Percentiles rank a stretch among this genome's conserved stretches.
Evolutionary conservation across 1,140 invertebrate species (phyloP).

Genomic region (Listronotus oregonensis): DNA sequence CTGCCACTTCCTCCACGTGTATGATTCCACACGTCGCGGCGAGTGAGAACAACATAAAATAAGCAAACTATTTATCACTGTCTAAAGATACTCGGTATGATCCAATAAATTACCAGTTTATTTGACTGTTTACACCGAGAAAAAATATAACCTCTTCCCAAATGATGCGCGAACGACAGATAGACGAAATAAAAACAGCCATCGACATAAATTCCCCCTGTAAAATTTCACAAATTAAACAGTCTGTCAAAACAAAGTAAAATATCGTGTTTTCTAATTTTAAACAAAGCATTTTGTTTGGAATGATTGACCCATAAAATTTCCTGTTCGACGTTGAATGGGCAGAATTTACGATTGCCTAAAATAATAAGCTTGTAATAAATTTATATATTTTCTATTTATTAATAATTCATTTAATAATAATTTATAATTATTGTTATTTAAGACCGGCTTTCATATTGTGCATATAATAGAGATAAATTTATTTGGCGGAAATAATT

Average conservation of each 20-base stretch:
- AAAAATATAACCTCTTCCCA: conserved; percentile 26
- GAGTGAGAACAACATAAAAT: too few species aligned
- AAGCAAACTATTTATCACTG: too few species aligned
- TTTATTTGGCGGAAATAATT: conserved; percentile 4
- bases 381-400: conserved; percentile 33
- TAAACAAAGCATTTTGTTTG: conserved; percentile 33
- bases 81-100: background rate
- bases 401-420: conserved; percentile 29
- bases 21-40: too few species aligned
- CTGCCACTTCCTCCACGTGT: too few species aligned
- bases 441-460: conserved; percentile 19
- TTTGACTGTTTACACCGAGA: conserved; percentile 19
- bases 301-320: conserved; percentile 34
- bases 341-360: conserved; percentile 26
- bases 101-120: conserved; percentile 21
- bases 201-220: conserved; percentile 19
- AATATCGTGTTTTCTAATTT: conserved; percentile 32
- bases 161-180: conserved; percentile 32
- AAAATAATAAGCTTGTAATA: conserved; percentile 29
- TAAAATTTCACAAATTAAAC: conserved; percentile 33
- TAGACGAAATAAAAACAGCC: conserved; percentile 30
- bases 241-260: conserved; percentile 33
- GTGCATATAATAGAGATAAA: conserved; percentile 3
- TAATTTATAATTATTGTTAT: conserved; percentile 31
- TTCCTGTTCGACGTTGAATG: conserved; percentile 27